Evolutionary conservation across 2,888 invertebrate species (phyloP).

Genomic region (Nezara viridula): DNA sequence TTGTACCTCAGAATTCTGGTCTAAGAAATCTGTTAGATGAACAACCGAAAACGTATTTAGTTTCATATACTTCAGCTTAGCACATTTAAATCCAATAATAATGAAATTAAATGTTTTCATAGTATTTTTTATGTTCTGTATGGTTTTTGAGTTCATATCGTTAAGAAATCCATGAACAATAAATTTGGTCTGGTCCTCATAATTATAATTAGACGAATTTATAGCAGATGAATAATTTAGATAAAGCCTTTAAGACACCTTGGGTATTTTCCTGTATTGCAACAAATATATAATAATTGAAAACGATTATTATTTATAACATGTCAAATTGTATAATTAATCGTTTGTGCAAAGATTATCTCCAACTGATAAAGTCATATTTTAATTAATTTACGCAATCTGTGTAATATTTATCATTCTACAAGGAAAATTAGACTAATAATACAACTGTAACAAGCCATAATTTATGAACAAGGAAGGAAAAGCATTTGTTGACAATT

Average conservation of each 20-base stretch:
- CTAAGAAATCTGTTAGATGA: constrained; percentile 41
- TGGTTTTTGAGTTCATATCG: constrained; percentile 57
- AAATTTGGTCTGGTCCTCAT: constrained; percentile 55
- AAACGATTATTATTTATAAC: background rate
- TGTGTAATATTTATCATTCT: background rate
- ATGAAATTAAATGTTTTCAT: constrained; percentile 13
- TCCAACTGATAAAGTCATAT: background rate
- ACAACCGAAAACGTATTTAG: background rate
- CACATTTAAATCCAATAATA: background rate
- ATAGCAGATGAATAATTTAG: constrained; percentile 11
- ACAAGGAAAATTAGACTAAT: background rate
- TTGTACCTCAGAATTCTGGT: constrained; percentile 56
- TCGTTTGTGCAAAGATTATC: background rate
- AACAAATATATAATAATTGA: background rate
- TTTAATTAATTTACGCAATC: background rate
- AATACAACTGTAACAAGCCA: background rate
- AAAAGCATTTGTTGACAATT: background rate
- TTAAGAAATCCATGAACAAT: constrained; percentile 62
- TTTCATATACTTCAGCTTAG: background rate
- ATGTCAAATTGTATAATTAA: background rate
- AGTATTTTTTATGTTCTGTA: constrained; percentile 62
- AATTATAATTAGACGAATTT: constrained; percentile 51
- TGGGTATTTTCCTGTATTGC: background rate
- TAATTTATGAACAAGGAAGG: background rate
- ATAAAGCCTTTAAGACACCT: constrained; percentile 1